phyloP scores from a whole-genome alignment of 2,888 invertebrate species.

The Nephrocerus scutellatus region DNA sequence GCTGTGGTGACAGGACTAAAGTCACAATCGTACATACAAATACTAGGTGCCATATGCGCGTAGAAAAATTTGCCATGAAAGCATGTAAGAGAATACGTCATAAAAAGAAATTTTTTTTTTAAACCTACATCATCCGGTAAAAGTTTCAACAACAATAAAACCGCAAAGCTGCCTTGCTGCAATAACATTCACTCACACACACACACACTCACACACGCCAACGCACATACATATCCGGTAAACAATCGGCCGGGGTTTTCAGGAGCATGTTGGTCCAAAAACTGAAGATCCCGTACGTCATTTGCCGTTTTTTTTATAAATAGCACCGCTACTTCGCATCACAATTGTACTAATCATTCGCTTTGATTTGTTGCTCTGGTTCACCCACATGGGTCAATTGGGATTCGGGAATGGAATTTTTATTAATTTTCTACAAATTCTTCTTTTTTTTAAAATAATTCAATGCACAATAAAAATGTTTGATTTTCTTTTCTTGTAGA shows the following conservation, averaged over 20 bases:
- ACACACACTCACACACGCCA: constrained; percentile 14
- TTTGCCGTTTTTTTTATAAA: constrained; percentile 2
- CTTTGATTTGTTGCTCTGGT: constrained; percentile 6
- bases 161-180: no score
- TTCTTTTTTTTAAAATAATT: constrained; percentile 7
- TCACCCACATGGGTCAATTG: neutral
- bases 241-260: no score
- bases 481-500: constrained; percentile 47
- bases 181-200: constrained; percentile 5
- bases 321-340: constrained; percentile 13
- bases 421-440: constrained; percentile 6
- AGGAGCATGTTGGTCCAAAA: no score
- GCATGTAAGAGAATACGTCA: constrained; percentile 32
- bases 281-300: constrained; percentile 10
- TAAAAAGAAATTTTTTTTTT: no score
- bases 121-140: no score
- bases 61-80: constrained; percentile 26
- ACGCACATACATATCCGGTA: constrained; percentile 6
- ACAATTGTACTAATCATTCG: no score
- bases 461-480: no score
- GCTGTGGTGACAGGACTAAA: no score
- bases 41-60: constrained; percentile 28
- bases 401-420: neutral
- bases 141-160: no score
- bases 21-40: no score